Conservation (phyloP, 2,797 vertebrate genomes). For the Sebastes hopkinsi region DNA sequence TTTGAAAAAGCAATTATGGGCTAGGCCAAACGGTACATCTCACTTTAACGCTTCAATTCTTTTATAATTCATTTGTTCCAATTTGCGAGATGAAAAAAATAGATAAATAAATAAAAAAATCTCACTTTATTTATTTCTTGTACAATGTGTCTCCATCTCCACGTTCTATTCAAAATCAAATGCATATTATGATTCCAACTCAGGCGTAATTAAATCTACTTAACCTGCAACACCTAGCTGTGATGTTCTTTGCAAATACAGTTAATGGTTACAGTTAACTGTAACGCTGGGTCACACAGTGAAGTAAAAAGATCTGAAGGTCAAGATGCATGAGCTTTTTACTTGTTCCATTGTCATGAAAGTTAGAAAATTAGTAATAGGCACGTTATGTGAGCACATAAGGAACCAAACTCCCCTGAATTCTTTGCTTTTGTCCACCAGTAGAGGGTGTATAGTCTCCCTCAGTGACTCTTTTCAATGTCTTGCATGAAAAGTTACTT, state of each 20-base stretch:
- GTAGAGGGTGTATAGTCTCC: constrained; percentile 75
- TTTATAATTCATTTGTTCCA: constrained; percentile 66
- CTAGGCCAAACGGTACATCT: constrained; percentile 68
- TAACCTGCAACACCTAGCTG: neutral
- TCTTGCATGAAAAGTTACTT: constrained; percentile 60
- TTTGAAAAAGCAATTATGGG: constrained; percentile 80
- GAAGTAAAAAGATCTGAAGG: neutral
- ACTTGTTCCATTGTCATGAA: neutral
- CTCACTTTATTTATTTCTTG: neutral
- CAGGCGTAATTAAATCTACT: constrained; percentile 6
- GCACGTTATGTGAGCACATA: neutral
- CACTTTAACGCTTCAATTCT: constrained; percentile 64
- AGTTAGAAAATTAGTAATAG: neutral
- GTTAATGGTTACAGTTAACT: neutral
- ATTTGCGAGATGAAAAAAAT: constrained; percentile 46
- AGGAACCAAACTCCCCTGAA: constrained; percentile 8
- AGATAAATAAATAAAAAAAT: neutral
- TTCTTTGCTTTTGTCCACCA: constrained; percentile 63
- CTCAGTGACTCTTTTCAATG: constrained; percentile 45
- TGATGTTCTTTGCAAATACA: neutral
- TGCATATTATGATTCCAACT: neutral
- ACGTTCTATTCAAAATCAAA: constrained; percentile 2
- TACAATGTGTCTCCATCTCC: neutral
- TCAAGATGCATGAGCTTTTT: neutral
- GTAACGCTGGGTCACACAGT: neutral